These are phyloP conservation scores for Entosphenus tridentatus DNA, from an alignment of 2,113 vertebrate species.

Conservation along the genomic window DNA sequence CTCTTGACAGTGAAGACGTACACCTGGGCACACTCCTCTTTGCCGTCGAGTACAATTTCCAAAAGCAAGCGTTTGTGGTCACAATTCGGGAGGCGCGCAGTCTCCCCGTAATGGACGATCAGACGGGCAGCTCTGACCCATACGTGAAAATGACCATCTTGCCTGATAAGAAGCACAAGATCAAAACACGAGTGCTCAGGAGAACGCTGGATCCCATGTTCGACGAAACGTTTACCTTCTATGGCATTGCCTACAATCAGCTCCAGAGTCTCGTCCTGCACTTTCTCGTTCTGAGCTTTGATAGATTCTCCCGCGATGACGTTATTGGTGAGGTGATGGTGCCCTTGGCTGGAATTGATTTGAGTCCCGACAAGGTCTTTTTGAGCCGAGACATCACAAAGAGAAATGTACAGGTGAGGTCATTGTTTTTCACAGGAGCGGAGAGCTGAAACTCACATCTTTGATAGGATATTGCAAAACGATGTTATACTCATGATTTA, in stretches of 20 bases:
- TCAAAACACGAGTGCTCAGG: slow-evolving; percentile 76
- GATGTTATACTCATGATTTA: too few relatives aligned
- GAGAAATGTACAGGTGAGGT: slow-evolving; percentile 63
- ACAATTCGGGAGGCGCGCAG: slow-evolving; percentile 68
- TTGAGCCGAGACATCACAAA: slow-evolving; percentile 66
- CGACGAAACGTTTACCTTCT: slow-evolving; percentile 93
- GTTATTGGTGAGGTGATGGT: slow-evolving; percentile 82
- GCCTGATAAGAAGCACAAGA: slow-evolving; percentile 74
- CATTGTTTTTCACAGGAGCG: not conserved
- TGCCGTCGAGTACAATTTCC: slow-evolving; percentile 89
- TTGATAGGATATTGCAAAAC: too few relatives aligned
- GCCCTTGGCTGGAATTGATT: slow-evolving; percentile 61
- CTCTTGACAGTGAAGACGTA: slow-evolving; percentile 22
- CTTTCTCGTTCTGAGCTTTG: slow-evolving; percentile 82
- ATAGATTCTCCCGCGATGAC: slow-evolving; percentile 75
- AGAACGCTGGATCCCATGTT: slow-evolving; percentile 73
- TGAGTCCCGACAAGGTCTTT: slow-evolving; percentile 67
- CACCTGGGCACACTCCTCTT: slow-evolving; percentile 48
- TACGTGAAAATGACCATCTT: slow-evolving; percentile 96
- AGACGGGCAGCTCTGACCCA: slow-evolving; percentile 54
- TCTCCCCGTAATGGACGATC: slow-evolving; percentile 59
- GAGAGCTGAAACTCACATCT: too few relatives aligned
- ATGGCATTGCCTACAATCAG: slow-evolving; percentile 67
- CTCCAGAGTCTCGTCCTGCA: slow-evolving; percentile 73
- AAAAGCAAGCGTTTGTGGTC: slow-evolving; percentile 82